Conservation (phyloP, 2,888 invertebrate genomes). For the Perithous albicinctus region DNA sequence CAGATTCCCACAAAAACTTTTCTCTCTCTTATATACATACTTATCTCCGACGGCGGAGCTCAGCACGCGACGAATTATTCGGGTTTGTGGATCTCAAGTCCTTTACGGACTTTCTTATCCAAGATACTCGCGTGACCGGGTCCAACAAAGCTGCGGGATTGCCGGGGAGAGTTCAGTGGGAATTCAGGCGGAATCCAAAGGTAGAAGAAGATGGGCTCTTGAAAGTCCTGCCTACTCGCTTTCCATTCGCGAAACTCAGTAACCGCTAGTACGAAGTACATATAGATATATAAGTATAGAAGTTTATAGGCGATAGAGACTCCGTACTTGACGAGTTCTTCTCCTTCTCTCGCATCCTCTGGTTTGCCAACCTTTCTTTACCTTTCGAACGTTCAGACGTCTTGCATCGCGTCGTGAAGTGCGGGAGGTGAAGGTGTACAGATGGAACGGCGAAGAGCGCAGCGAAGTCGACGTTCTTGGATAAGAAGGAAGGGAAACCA, state of each 20-base stretch:
- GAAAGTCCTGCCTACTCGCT: slow-evolving; percentile 27
- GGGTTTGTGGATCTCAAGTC: slow-evolving; percentile 18
- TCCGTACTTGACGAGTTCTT: slow-evolving; percentile 19
- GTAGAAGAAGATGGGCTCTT: slow-evolving; percentile 31
- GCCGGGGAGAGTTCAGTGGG: neutral
- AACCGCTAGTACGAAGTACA: slow-evolving; percentile 9
- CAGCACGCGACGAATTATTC: slow-evolving; percentile 57
- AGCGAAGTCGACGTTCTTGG: slow-evolving; percentile 18
- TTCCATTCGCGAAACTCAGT: slow-evolving; percentile 38
- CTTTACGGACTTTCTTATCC: slow-evolving; percentile 50
- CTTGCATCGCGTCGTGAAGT: slow-evolving; percentile 14
- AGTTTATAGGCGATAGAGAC: slow-evolving; percentile 20
- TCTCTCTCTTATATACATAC: slow-evolving; percentile 2
- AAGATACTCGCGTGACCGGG: slow-evolving; percentile 44
- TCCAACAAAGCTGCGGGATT: slow-evolving; percentile 3
- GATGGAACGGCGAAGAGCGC: slow-evolving; percentile 25
- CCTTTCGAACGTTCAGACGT: neutral
- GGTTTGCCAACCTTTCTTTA: slow-evolving; percentile 3
- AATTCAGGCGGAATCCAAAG: neutral
- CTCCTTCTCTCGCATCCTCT: slow-evolving; percentile 17
- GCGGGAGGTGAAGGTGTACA: neutral
- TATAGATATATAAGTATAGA: slow-evolving; percentile 34
- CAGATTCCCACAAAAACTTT: slow-evolving; percentile 34
- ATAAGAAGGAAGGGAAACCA: slow-evolving; percentile 26
- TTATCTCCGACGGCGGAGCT: slow-evolving; percentile 32